Conservation (phyloP, 2,888 invertebrate species). For the Lasioglossum pauxillum region DNA sequence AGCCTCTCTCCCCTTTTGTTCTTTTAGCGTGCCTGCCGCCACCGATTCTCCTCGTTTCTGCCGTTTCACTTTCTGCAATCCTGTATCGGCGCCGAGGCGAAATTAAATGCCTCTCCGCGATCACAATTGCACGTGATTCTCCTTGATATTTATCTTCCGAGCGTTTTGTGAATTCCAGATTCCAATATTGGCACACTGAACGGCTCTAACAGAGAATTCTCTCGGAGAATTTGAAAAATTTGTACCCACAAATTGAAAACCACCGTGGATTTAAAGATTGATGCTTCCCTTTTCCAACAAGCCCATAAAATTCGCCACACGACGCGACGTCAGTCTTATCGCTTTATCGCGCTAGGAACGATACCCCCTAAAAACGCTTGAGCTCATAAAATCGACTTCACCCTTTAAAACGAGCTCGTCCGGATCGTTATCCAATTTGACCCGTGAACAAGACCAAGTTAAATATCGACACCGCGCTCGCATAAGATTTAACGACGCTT, state of each 20-base stretch:
- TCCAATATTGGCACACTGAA: no score
- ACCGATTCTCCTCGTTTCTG: background rate
- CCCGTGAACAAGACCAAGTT: background rate
- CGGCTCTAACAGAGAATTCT: no score
- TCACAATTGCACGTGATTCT: background rate
- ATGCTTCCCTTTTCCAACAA: background rate
- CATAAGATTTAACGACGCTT: background rate
- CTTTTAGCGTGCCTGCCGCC: background rate
- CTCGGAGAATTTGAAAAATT: background rate
- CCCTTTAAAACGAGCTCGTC: background rate
- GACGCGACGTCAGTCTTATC: background rate
- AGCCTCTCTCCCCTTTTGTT: slow-evolving; percentile 19
- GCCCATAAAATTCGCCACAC: background rate
- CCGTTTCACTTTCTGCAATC: background rate
- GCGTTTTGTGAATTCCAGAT: no score
- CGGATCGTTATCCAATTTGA: background rate
- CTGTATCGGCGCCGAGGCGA: background rate
- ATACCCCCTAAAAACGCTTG: background rate
- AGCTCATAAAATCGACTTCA: background rate
- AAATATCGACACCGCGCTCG: background rate
- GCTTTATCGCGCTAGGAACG: background rate
- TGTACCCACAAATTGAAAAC: background rate
- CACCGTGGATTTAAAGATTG: background rate
- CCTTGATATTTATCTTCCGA: background rate
- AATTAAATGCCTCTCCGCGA: background rate